phyloP scores from a whole-genome alignment of 1,140 invertebrate genomes.

The Trichoplusia ni region DNA sequence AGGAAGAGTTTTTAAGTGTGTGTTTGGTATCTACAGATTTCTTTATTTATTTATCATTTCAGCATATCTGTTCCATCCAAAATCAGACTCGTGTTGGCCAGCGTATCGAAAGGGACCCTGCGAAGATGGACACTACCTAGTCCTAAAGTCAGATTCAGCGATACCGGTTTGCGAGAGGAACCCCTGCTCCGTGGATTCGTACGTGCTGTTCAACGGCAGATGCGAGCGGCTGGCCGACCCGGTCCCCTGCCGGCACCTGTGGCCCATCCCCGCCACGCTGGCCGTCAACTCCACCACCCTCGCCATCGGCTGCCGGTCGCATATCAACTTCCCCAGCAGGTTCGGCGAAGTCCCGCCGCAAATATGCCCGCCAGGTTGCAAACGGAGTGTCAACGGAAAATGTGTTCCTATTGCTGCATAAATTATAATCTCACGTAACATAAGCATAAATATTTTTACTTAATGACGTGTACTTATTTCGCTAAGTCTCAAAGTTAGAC shows the following conservation, averaged over 20 bases:
- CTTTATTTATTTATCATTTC: conserved; percentile 50
- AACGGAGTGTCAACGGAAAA: conserved; percentile 51
- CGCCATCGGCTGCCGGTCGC: conserved; percentile 68
- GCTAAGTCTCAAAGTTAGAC: not conserved
- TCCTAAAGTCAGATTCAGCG: conserved; percentile 78
- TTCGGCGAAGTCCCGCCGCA: conserved; percentile 39
- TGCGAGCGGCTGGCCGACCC: conserved; percentile 79
- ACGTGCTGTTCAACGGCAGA: conserved; percentile 75
- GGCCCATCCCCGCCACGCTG: conserved; percentile 53
- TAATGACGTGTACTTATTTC: not conserved
- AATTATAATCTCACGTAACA: not conserved
- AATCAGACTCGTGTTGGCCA: conserved; percentile 82
- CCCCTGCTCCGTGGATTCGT: conserved; percentile 79
- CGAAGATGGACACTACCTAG: conserved; percentile 77
- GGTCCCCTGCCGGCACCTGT: conserved; percentile 67
- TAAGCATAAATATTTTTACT: conserved; percentile 2
- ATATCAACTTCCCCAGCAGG: conserved; percentile 63
- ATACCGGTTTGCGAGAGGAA: conserved; percentile 84
- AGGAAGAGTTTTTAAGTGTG: too few relatives aligned
- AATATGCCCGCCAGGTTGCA: conserved; percentile 59
- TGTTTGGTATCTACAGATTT: too few relatives aligned
- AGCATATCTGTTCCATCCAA: conserved; percentile 84
- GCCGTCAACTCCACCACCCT: conserved; percentile 80
- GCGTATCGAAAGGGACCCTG: conserved; percentile 86
- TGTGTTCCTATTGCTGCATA: conserved; percentile 40